Percentiles rank a stretch among this genome's conserved stretches.
These are phyloP conservation scores for Oreochromis spilurus DNA, from an alignment of 2,113 vertebrate genomes.

Conservation along the genomic window DNA sequence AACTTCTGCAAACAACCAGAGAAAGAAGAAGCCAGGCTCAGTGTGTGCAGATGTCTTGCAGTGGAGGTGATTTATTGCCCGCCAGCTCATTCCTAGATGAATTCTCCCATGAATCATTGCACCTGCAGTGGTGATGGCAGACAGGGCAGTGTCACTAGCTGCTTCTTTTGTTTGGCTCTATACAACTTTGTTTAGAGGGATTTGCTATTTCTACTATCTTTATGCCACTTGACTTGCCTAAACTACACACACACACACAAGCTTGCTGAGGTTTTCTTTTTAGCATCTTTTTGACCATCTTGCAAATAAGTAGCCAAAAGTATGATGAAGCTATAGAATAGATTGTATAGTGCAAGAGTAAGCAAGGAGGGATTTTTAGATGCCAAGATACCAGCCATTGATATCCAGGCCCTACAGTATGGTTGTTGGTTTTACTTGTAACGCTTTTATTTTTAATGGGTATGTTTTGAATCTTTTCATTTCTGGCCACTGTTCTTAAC, in stretches of 20 bases:
- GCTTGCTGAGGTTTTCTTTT: neutral
- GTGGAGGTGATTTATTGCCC: constrained; percentile 61
- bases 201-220: neutral
- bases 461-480: neutral
- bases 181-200: constrained; percentile 19
- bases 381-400: neutral
- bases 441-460: neutral
- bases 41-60: constrained; percentile 36
- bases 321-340: neutral
- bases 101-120: constrained; percentile 68
- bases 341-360: neutral
- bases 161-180: constrained; percentile 19
- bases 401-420: neutral
- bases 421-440: neutral
- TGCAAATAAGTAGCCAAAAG: neutral
- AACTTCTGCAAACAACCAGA: constrained; percentile 25
- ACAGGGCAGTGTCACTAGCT: constrained; percentile 41
- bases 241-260: neutral
- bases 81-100: constrained; percentile 49
- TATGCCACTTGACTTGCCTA: neutral
- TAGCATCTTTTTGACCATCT: neutral
- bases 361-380: neutral
- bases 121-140: constrained; percentile 53
- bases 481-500: neutral
- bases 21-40: constrained; percentile 6